A percentile compares a stretch with the other conserved stretches of the same genome.
These are phyloP conservation scores for Cactoblastis cactorum DNA, from an alignment of 2,888 invertebrate species.

Conservation along the genomic window DNA sequence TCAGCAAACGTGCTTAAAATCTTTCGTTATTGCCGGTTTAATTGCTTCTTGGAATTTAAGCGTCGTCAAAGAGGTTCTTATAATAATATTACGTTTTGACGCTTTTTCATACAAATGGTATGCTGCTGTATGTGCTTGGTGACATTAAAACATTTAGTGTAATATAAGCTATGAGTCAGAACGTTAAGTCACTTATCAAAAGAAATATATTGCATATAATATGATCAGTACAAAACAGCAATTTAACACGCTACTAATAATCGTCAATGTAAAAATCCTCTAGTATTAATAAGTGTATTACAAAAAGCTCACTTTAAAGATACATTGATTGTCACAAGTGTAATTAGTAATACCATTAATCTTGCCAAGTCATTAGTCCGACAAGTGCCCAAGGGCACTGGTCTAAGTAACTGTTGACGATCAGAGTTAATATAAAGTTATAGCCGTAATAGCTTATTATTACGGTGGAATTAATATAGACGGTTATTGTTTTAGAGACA, in stretches of 20 bases:
- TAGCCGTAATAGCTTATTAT: slow-evolving; percentile 66
- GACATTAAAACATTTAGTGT: neutral
- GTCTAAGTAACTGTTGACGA: slow-evolving; percentile 69
- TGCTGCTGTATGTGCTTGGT: slow-evolving; percentile 2
- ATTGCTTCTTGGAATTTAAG: slow-evolving; percentile 37
- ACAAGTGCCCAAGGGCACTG: slow-evolving; percentile 64
- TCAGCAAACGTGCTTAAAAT: slow-evolving; percentile 26
- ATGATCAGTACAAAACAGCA: no score
- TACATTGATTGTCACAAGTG: slow-evolving; percentile 67
- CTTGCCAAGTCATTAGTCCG: slow-evolving; percentile 63
- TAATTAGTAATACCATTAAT: slow-evolving; percentile 76
- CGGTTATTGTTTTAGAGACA: slow-evolving; percentile 74
- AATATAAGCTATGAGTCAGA: neutral
- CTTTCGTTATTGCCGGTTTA: slow-evolving; percentile 32
- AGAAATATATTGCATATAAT: no score
- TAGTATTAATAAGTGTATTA: slow-evolving; percentile 29
- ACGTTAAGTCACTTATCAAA: no score
- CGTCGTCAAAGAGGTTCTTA: slow-evolving; percentile 26
- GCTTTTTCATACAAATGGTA: slow-evolving; percentile 8
- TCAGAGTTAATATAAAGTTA: slow-evolving; percentile 61
- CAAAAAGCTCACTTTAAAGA: slow-evolving; percentile 55
- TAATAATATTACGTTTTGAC: slow-evolving; percentile 18
- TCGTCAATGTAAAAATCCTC: slow-evolving; percentile 15
- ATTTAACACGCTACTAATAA: slow-evolving; percentile 11
- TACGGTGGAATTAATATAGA: slow-evolving; percentile 59